Conservation (phyloP, 2,888 invertebrate genomes). For the Corythucha ciliata region DNA sequence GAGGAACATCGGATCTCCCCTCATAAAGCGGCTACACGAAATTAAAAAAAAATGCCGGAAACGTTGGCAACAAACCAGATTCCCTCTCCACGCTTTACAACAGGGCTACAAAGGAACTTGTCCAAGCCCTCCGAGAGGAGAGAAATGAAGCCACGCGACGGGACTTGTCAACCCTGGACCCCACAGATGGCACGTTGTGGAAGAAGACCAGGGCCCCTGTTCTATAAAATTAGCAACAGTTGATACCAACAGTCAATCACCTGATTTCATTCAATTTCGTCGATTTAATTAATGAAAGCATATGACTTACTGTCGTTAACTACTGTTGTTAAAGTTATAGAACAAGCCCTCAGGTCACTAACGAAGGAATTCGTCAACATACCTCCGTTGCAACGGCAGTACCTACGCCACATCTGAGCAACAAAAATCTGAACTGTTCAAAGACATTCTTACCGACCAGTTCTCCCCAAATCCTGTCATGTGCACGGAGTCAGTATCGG, state of each 20-base stretch:
- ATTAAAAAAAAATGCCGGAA: constrained; percentile 1
- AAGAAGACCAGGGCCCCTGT: no score
- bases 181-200: constrained; percentile 6
- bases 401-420: constrained; percentile 1
- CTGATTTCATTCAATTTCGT: no score
- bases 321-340: no score
- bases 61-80: neutral
- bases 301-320: no score
- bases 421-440: constrained; percentile 11
- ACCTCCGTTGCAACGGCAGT: constrained; percentile 1
- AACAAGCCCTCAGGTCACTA: no score
- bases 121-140: neutral
- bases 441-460: constrained; percentile 2
- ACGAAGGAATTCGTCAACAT: constrained; percentile 1
- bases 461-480: no score
- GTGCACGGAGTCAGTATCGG: no score
- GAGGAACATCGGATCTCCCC: no score
- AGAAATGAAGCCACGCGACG: neutral
- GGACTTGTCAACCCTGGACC: neutral
- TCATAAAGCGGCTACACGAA: no score
- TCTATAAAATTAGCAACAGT: no score
- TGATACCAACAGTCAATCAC: no score
- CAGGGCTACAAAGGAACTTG: neutral
- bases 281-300: no score
- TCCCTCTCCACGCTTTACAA: neutral